Percentiles rank a stretch among this genome's conserved stretches.
These are phyloP conservation scores for Epistrophella euchroma DNA, from an alignment of 2,888 invertebrate species.

Conservation along the genomic window DNA sequence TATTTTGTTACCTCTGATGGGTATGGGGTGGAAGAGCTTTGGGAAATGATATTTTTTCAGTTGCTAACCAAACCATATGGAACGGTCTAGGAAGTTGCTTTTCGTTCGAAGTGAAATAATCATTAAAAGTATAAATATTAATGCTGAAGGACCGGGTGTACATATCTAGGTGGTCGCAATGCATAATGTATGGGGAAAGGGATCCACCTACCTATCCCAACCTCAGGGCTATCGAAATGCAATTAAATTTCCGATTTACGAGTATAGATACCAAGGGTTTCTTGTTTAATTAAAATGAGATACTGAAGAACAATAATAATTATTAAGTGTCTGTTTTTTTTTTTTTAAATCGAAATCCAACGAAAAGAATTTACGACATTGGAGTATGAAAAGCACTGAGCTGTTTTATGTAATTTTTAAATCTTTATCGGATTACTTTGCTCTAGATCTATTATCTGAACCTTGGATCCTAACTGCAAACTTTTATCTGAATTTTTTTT, in stretches of 20 bases:
- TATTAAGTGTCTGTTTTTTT: conserved; percentile 35
- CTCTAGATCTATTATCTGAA: conserved; percentile 9
- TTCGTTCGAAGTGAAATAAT: conserved; percentile 21
- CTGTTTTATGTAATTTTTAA: conserved; percentile 18
- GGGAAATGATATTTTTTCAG: background rate
- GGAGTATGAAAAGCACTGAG: background rate
- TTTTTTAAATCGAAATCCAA: background rate
- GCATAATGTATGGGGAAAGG: background rate
- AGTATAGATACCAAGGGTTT: conserved; percentile 15
- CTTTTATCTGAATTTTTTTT: conserved; percentile 39
- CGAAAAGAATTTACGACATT: background rate
- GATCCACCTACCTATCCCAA: background rate
- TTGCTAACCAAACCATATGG: conserved; percentile 60
- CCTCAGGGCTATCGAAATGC: conserved; percentile 37
- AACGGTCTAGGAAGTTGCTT: background rate
- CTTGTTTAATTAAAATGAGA: conserved; percentile 68
- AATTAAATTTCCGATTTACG: conserved; percentile 56
- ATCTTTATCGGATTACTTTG: conserved; percentile 49
- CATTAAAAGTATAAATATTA: conserved; percentile 48
- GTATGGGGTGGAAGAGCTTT: background rate
- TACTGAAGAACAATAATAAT: conserved; percentile 21
- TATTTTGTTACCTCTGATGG: background rate
- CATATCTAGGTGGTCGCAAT: background rate
- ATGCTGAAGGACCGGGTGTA: background rate
- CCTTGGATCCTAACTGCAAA: conserved; percentile 26